Base-by-base conservation (phyloP, 2,113 vertebrate species). In the Strigops habroptila region DNA sequence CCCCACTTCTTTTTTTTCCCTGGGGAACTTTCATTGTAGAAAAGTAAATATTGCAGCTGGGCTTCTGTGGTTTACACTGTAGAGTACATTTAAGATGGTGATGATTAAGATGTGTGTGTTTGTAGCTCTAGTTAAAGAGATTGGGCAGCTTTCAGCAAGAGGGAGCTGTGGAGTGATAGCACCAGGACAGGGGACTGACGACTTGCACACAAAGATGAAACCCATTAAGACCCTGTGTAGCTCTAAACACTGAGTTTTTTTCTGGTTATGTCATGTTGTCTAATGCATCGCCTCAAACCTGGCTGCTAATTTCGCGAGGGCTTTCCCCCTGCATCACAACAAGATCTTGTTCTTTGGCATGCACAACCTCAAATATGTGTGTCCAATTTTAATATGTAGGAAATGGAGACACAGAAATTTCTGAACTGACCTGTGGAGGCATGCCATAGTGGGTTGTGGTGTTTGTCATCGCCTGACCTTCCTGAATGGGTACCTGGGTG, bases 1-100 rank as follows among this genome's bases (percentile, higher is more conserved):
- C 37, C 19, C 77, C 51, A 60, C 73, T 39, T 84, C 46, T 71
- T 84, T 88, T 71, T 80, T 30, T 41, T 3, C 15, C 64, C 44
- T 33, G 13, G 10, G 37, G 57, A 44, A 44, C 25, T 88, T 96
- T 46, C 28, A 73, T 33, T 84, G 44, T 57, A 76, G 48, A 65
- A 93, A 86, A 27, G 23, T 62, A 93, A 96, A 82, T 92, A 92
- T 82, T 92, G 31, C 77, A 94, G 49, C 86, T 93, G 63, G 63
- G 41, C 84, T 80, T 87, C 75, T 95, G 52, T 4, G 1, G 0
- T 75, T 97, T 91, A 41, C 51, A 85, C 74, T 76, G 55, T 52
- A 49, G 69, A 83, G 83, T 73, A 44, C 52, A 21, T 93, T 92
- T 86, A 83, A 83, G 90, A 62, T 52, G 46, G 86, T 86, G 75